Base-by-base conservation (phyloP, 2,888 invertebrate species). In the Diplolepis rosae region DNA sequence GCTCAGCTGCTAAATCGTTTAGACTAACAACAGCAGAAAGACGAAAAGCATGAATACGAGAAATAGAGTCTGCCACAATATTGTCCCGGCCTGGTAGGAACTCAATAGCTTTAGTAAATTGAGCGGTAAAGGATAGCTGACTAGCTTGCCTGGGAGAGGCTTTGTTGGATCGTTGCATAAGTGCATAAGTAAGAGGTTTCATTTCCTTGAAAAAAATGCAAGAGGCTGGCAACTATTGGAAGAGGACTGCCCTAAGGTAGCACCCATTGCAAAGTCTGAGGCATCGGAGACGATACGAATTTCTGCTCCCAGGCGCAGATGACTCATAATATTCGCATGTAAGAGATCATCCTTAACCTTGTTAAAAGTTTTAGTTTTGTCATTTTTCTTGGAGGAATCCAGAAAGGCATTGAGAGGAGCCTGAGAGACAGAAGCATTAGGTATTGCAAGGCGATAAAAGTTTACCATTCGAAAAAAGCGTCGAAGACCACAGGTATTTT, bases 371-470 rank as follows among this genome's bases (percentile, higher is more conserved):
- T n/a, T n/a, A n/a, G n/a, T n/a, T n/a, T n/a, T n/a, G n/a, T n/a
- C n/a, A n/a, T n/a, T n/a, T n/a, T n/a, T n/a, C n/a, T n/a, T n/a
- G n/a, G n/a, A n/a, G n/a, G n/a, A n/a, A n/a, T n/a, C n/a, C n/a
- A n/a, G n/a, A n/a, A n/a, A n/a, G n/a, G n/a, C n/a, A 15, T 70
- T 56, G 39, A 11, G 52, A 6, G 75, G 71, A 18, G 51, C 67
- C 45, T 80, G 78, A 2, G 52, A 50, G 24, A 39, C 39, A 7
- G 78, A 73, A 4, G 78, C 77, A 13, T 75, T 52, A 51, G 66
- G 66, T 1, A 71, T 28, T 24, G 18, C 18, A 3, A 56, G 28
- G 1, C 71, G 35, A 18, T 68, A 68, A 52, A 68, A 68, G 22
- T 68, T 68, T 11, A 69, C 22, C 42, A 51, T 51, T 4, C 69